Conservation (phyloP, 1,140 invertebrate species). For the Phocides pigmalion region DNA sequence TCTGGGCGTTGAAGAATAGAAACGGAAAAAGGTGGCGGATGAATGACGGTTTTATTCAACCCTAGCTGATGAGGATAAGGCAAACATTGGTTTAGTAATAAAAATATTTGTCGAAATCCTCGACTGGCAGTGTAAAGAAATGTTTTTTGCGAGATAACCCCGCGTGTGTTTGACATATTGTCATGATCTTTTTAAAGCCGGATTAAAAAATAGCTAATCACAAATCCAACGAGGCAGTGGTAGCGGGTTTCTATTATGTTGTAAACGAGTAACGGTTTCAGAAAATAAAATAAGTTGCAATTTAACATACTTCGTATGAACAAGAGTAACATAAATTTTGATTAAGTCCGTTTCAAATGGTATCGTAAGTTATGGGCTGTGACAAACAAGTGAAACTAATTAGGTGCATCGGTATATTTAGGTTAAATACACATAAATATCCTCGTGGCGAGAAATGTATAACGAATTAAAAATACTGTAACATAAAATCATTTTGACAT, state of each 20-base stretch:
- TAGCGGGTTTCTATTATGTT: conserved; percentile 41
- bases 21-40: conserved; percentile 62
- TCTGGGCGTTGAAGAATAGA: conserved; percentile 52
- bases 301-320: no score
- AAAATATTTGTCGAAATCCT: conserved; percentile 77
- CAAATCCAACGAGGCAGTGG: conserved; percentile 54
- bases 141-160: conserved; percentile 61
- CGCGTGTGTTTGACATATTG: conserved; percentile 70
- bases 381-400: conserved; percentile 8
- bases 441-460: not conserved
- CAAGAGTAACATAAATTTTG: not conserved
- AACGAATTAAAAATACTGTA: not conserved
- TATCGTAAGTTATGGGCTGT: conserved; percentile 1
- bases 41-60: conserved; percentile 66
- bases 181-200: conserved; percentile 75
- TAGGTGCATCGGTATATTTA: conserved; percentile 6
- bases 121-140: conserved; percentile 57
- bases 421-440: conserved; percentile 1
- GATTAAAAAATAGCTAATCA: conserved; percentile 79
- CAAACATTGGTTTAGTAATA: conserved; percentile 78
- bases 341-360: not conserved
- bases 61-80: conserved; percentile 62
- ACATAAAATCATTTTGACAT: not conserved
- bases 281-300: no score
- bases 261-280: conserved; percentile 25